A percentile compares a stretch with the other conserved stretches of the same genome.
Evolutionary conservation across 2,113 vertebrate species (phyloP).

Genomic region (Brachyhypopomus gauderio): DNA sequence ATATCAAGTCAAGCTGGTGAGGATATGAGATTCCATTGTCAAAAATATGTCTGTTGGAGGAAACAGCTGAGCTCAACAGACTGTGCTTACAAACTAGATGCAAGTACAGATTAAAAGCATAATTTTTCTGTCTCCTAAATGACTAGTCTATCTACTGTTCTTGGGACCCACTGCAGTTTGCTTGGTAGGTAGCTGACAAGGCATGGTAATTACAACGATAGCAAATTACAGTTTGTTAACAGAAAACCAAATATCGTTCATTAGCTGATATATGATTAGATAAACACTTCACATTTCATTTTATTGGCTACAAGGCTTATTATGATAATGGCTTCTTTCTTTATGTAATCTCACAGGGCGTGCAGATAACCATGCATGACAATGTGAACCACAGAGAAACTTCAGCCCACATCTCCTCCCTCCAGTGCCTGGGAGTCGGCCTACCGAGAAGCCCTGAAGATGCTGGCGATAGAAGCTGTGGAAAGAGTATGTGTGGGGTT

Average conservation of each 20-base stretch:
- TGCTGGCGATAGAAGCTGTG: too few species aligned
- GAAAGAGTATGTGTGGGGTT: too few species aligned
- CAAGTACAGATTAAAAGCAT: conserved; percentile 4
- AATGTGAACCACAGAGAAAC: too few species aligned
- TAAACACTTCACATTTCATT: too few species aligned
- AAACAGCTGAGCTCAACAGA: conserved; percentile 25
- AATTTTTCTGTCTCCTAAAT: conserved; percentile 27
- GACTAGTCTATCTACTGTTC: not conserved
- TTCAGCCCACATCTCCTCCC: too few species aligned
- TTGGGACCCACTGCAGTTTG: not conserved
- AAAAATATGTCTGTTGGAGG: conserved; percentile 18
- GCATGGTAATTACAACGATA: not conserved
- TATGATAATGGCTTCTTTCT: too few species aligned
- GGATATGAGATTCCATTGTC: conserved; percentile 1
- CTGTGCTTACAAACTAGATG: conserved; percentile 20
- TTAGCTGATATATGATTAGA: not conserved
- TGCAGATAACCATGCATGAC: too few species aligned
- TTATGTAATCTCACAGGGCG: too few species aligned
- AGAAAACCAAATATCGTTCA: not conserved
- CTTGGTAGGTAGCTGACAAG: not conserved
- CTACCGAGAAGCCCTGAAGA: too few species aligned
- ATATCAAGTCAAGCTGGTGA: conserved; percentile 7
- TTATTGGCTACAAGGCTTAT: too few species aligned
- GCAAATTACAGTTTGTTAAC: not conserved
- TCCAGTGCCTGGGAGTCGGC: too few species aligned